phyloP scores from a whole-genome alignment of 2,113 vertebrate genomes.

The Gallinago jamesoni region DNA sequence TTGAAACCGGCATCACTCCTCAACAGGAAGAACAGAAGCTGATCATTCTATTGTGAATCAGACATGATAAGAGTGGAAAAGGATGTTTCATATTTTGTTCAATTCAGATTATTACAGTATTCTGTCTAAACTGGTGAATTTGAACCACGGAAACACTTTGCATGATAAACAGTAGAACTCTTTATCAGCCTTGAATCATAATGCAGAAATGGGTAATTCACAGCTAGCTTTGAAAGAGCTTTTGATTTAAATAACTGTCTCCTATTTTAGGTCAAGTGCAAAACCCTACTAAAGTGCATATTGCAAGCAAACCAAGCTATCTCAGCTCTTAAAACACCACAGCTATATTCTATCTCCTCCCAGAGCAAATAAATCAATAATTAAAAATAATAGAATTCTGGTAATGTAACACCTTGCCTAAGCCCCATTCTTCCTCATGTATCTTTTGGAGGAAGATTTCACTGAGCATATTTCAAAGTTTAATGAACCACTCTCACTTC shows the following conservation, averaged over 20 bases:
- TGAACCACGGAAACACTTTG: slow-evolving; percentile 5
- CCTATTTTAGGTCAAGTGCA: slow-evolving; percentile 27
- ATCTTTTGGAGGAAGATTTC: neutral
- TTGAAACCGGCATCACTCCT: neutral
- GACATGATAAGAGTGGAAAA: neutral
- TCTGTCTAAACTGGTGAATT: slow-evolving; percentile 9
- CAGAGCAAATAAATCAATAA: neutral
- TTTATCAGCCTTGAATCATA: slow-evolving; percentile 4
- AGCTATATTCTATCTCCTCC: neutral
- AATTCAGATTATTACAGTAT: neutral
- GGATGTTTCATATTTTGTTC: slow-evolving; percentile 13
- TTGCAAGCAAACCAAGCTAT: neutral
- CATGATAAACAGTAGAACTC: slow-evolving; percentile 23
- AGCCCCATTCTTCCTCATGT: neutral
- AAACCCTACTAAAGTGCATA: neutral
- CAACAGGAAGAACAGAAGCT: neutral
- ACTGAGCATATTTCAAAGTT: neutral
- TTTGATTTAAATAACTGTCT: neutral
- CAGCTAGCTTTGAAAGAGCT: neutral
- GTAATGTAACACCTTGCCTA: neutral
- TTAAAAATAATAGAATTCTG: neutral
- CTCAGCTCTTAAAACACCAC: neutral
- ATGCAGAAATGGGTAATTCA: slow-evolving; percentile 19
- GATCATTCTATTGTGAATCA: slow-evolving; percentile 11
- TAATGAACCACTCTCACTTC: neutral